Evolutionary conservation across 2,888 invertebrate genomes (phyloP).

Genomic region (Mantis religiosa): DNA sequence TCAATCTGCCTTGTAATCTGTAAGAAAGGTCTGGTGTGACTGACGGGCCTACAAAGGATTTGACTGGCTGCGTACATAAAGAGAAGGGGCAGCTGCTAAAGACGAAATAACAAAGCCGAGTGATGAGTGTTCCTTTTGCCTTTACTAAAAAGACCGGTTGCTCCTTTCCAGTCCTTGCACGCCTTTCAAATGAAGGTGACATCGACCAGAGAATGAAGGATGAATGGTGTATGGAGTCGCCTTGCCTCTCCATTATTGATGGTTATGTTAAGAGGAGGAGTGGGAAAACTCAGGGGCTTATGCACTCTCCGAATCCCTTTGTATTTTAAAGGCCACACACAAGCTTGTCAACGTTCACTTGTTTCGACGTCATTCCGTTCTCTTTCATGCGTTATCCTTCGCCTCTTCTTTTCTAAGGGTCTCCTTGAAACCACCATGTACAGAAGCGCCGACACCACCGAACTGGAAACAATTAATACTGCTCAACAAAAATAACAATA

Average conservation of each 20-base stretch:
- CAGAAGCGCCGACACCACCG: neutral
- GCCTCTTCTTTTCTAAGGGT: neutral
- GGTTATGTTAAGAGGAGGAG: conserved; percentile 2
- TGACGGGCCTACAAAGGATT: conserved; percentile 20
- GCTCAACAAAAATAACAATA: no score
- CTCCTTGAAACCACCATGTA: neutral
- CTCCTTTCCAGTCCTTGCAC: conserved; percentile 20
- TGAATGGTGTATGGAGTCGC: conserved; percentile 20
- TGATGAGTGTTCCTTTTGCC: neutral
- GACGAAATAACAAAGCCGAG: conserved; percentile 1
- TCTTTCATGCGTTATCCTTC: neutral
- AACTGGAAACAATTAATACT: no score
- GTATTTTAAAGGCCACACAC: conserved; percentile 10
- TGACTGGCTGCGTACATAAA: conserved; percentile 23
- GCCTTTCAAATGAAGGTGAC: conserved; percentile 28
- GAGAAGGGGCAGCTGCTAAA: conserved; percentile 23
- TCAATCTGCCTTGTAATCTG: conserved; percentile 5
- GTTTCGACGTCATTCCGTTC: neutral
- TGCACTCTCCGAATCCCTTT: neutral
- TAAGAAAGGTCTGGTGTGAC: conserved; percentile 22
- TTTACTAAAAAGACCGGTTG: conserved; percentile 3
- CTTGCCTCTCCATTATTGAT: conserved; percentile 18
- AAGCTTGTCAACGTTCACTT: conserved; percentile 9
- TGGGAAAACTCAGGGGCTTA: neutral
- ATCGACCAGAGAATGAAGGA: conserved; percentile 15